Conservation (phyloP, 2,113 vertebrate species). For the Zootoca vivipara region DNA sequence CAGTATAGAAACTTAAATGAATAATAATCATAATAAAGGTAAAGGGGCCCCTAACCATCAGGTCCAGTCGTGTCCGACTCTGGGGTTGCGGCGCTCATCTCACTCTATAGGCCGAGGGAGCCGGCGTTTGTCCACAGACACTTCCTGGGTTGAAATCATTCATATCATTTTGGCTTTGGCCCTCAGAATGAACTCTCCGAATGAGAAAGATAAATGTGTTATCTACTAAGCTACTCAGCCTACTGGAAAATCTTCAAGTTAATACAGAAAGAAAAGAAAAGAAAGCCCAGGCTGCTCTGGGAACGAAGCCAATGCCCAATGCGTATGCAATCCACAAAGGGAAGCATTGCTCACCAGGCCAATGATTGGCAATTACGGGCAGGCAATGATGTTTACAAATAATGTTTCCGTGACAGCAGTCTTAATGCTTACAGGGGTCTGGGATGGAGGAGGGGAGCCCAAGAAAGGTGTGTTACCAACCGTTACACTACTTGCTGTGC, state of each 20-base stretch:
- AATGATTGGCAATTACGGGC: constrained; percentile 28
- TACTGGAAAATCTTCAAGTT: constrained; percentile 55
- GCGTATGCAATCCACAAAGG: not conserved
- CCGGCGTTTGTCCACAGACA: too few species aligned
- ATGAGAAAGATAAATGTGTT: constrained; percentile 54
- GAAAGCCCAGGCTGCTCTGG: constrained; percentile 54
- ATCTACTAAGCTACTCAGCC: constrained; percentile 55
- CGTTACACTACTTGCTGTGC: not conserved
- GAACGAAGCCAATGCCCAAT: constrained; percentile 58
- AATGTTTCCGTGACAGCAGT: not conserved
- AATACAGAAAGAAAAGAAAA: constrained; percentile 56
- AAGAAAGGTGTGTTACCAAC: not conserved
- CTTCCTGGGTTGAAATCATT: not conserved
- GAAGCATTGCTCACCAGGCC: constrained; percentile 18
- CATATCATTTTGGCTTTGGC: constrained; percentile 35
- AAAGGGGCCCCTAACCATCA: too few species aligned
- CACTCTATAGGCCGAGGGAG: too few species aligned
- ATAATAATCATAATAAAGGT: too few species aligned
- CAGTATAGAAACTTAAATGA: too few species aligned
- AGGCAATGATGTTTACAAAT: constrained; percentile 3
- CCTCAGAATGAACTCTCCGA: constrained; percentile 53
- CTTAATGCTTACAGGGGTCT: not conserved
- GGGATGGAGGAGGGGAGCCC: not conserved
- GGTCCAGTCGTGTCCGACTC: too few species aligned
- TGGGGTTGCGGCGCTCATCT: too few species aligned